Conservation (phyloP, 2,113 vertebrate genomes). For the Uria lomvia region DNA sequence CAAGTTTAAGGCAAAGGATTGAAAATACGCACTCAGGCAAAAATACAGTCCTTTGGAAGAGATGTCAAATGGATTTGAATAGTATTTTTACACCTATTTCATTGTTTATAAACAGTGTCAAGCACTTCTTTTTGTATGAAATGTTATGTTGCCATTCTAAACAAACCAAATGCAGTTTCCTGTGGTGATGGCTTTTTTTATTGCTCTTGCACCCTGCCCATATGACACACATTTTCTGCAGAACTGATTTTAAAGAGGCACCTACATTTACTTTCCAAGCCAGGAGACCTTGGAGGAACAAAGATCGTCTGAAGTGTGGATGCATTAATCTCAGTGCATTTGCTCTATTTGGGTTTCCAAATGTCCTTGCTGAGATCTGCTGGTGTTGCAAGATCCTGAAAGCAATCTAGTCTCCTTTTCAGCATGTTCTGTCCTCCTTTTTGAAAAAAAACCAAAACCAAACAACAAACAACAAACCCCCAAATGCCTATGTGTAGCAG, state of each 20-base stretch:
- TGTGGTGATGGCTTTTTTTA: not conserved
- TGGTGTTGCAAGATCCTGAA: not conserved
- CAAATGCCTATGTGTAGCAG: not conserved
- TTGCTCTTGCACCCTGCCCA: not conserved
- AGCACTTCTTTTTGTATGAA: not conserved
- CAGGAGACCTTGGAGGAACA: not conserved
- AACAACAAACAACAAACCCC: not conserved
- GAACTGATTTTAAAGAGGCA: not conserved
- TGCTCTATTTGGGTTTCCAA: not conserved
- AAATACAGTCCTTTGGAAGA: conserved; percentile 10
- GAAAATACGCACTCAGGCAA: not conserved
- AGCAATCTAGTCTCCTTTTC: not conserved
- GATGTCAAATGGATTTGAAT: conserved; percentile 1
- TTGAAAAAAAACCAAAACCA: not conserved
- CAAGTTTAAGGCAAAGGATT: not conserved
- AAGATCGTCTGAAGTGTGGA: not conserved
- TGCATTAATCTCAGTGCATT: not conserved
- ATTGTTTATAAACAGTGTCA: conserved; percentile 26
- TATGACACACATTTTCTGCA: not conserved
- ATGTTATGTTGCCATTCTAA: not conserved
- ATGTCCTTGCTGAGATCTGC: not conserved
- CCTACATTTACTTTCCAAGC: not conserved
- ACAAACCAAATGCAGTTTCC: not conserved
- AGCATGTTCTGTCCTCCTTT: not conserved
- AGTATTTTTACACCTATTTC: conserved; percentile 19